Evolutionary conservation across 1,140 invertebrate genomes (phyloP).

Genomic region (Batillaria attramentaria): DNA sequence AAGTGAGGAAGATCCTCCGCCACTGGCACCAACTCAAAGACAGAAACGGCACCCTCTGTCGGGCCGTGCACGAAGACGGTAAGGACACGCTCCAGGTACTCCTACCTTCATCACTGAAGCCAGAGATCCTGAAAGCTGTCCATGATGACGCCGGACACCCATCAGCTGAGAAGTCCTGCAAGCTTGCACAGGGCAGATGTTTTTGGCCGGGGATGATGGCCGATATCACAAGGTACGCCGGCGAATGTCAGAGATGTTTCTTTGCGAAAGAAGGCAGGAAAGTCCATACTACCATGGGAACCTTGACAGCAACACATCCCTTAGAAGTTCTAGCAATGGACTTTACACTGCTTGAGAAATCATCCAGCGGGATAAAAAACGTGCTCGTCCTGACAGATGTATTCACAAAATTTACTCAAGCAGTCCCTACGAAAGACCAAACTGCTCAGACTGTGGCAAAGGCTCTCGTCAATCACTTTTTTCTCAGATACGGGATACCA

Average conservation of each 20-base stretch:
- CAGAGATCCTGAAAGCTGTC: no score
- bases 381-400: conserved; percentile 42
- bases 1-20: no score
- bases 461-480: conserved; percentile 34
- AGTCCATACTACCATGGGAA: conserved; percentile 30
- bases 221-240: no score
- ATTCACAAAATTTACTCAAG: conserved; percentile 40
- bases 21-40: no score
- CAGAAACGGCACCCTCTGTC: no score
- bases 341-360: conserved; percentile 37
- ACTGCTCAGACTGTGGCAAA: conserved; percentile 33
- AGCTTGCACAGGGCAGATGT: no score
- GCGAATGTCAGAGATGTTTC: conserved; percentile 37
- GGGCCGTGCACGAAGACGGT: no score
- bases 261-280: conserved; percentile 32
- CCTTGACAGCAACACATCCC: conserved; percentile 10
- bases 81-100: no score
- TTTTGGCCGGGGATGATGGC: no score
- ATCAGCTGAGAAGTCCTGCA: no score
- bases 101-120: no score
- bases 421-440: conserved; percentile 38
- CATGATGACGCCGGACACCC: no score
- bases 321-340: conserved; percentile 36
- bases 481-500: conserved; percentile 36
- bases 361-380: conserved; percentile 27